A percentile compares a stretch with the other conserved stretches of the same genome.
These are phyloP conservation scores for Apodemus speciosus DNA, from an alignment of 2,113 vertebrate genomes.

Conservation along the genomic window DNA sequence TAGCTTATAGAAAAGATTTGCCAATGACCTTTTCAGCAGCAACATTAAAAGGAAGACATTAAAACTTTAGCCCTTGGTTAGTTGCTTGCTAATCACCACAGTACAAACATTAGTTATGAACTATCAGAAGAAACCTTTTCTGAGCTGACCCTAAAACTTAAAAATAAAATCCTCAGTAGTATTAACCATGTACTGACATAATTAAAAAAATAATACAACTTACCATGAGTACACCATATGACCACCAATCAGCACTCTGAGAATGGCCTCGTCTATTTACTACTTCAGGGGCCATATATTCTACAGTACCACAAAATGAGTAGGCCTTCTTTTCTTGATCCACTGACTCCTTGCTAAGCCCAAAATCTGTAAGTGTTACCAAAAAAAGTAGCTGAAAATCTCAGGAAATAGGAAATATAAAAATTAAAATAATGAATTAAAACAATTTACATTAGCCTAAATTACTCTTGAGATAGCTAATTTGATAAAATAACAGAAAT, in stretches of 20 bases:
- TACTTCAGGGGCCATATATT: constrained; percentile 99
- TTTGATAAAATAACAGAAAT: background rate
- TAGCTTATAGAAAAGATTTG: background rate
- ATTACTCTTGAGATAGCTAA: constrained; percentile 38
- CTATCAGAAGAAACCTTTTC: constrained; percentile 17
- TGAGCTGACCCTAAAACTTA: background rate
- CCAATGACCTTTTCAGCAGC: background rate
- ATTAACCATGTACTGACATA: background rate
- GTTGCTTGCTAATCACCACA: constrained; percentile 1
- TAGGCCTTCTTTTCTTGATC: constrained; percentile 99
- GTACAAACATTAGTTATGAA: background rate
- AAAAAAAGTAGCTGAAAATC: constrained; percentile 76
- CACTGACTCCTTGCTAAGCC: constrained; percentile 99
- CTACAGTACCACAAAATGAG: constrained; percentile 99
- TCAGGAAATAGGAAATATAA: constrained; percentile 48
- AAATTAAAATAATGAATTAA: constrained; percentile 1
- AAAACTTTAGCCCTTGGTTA: constrained; percentile 5
- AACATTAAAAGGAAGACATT: constrained; percentile 32
- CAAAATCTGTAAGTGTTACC: constrained; percentile 91
- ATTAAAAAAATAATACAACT: constrained; percentile 49
- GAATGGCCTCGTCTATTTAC: constrained; percentile 98
- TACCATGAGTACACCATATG: constrained; percentile 98
- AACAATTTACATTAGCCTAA: background rate
- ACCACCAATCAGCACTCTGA: constrained; percentile 99
- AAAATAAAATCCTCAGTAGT: constrained; percentile 40